Evolutionary conservation across 1,140 invertebrate species (phyloP).

Genomic region (Ostrea denselamellosa): DNA sequence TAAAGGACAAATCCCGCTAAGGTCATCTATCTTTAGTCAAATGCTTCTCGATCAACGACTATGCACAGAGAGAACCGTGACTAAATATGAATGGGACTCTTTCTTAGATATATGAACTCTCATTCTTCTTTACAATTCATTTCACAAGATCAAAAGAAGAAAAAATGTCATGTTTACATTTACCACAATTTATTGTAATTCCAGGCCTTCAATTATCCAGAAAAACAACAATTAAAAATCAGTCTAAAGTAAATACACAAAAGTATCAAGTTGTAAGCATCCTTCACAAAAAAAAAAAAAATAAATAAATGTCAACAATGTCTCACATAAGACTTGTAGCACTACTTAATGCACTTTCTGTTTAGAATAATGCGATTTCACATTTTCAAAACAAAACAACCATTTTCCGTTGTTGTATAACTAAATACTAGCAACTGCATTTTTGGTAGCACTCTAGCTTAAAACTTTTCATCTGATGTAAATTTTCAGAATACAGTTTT

Average conservation of each 20-base stretch:
- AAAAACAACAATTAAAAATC: slow-evolving; percentile 12
- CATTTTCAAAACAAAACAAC: slow-evolving; percentile 6
- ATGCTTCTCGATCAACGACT: neutral
- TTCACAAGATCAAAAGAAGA: neutral
- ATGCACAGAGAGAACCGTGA: neutral
- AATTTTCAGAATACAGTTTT: neutral
- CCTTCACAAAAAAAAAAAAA: slow-evolving; percentile 6
- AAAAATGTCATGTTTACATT: neutral
- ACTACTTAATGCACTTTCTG: neutral
- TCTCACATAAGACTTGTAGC: neutral
- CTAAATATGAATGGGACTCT: slow-evolving; percentile 12
- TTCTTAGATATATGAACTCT: neutral
- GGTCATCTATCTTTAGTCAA: neutral
- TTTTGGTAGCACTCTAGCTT: neutral
- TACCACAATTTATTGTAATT: slow-evolving; percentile 33
- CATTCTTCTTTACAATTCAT: neutral
- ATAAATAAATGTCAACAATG: neutral
- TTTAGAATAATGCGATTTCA: neutral
- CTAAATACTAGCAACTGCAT: neutral
- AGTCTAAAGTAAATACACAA: slow-evolving; percentile 14
- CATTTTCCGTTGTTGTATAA: neutral
- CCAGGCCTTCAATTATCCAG: neutral
- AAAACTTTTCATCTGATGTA: neutral
- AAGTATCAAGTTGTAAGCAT: slow-evolving; percentile 32
- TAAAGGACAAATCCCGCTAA: neutral